Base-by-base conservation (phyloP, 2,797 vertebrate genomes). In the Melanotaenia pygmaea region DNA sequence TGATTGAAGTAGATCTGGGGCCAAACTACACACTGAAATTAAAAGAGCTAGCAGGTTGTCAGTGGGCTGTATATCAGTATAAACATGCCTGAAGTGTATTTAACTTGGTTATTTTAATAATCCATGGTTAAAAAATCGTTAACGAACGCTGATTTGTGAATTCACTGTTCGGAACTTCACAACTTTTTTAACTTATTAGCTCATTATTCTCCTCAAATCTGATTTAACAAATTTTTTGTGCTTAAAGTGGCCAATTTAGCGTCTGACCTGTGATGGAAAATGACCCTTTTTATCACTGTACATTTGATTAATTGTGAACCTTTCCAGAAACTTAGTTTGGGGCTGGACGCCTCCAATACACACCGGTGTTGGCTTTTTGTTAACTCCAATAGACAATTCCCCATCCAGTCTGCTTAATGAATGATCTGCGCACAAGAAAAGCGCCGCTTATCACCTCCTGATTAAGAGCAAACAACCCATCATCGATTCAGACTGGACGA, bases 401-500 rank as follows among this genome's bases (percentile, higher is more conserved):
- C n/a, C 59, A 50, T 82, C 85, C 89, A 79, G 90, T 84, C 91
- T 72, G 76, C 62, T 56, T 92, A 91, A 93, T 93, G 89, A 93
- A 94, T 91, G 72, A 81, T 88, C 80, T 53, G 88, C 71, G 74
- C 83, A 47, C 50, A 80, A 88, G 83, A 88, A 92, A 79, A 90
- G 89, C 77, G 76, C 73, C 90, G 80, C 90, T 94, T 94, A 94
- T 91, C 93, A 91, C 92, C 86, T 89, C 2, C 86, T 95, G 88
- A 95, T 94, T 90, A 89, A 90, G 86, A 87, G 84, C 87, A 92
- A 93, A 94, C 75, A 91, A 87, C 54, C 92, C 87, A 93, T 95
- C 83, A 94, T 94, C 76, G 91, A 86, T 76, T 71, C 69, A 80
- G 66, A 88, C 91, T 86, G 85, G 37, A 56, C 37, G 67, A 37